A percentile compares a stretch with the other conserved stretches of the same genome.
Conservation (phyloP, 2,888 invertebrate species). For the Cataglyphis cursor region DNA sequence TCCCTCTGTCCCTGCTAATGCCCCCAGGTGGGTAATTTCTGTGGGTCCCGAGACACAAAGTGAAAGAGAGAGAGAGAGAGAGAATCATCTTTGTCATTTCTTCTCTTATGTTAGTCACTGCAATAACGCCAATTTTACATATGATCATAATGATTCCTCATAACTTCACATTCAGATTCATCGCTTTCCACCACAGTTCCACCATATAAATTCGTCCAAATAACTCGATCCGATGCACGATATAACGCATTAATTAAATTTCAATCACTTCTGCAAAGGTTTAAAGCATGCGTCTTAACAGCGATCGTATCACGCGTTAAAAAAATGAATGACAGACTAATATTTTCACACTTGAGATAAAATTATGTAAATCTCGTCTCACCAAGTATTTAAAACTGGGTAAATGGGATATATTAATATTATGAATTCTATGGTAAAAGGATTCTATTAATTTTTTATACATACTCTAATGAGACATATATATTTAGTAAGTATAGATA, state of each 20-base stretch:
- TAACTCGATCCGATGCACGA: conserved; percentile 69
- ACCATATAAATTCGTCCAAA: conserved; percentile 54
- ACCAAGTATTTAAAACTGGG: conserved; percentile 4
- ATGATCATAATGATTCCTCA: conserved; percentile 63
- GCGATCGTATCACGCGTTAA: conserved; percentile 5
- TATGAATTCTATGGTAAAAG: neutral
- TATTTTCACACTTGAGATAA: conserved; percentile 25
- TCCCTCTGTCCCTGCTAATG: conserved; percentile 85
- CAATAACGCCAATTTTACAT: conserved; percentile 66
- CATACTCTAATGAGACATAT: neutral
- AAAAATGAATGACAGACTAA: conserved; percentile 6
- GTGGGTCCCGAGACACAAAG: conserved; percentile 83
- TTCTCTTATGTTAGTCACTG: conserved; percentile 66
- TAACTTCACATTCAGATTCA: conserved; percentile 81
- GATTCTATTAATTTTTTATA: neutral
- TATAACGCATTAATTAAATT: conserved; percentile 66
- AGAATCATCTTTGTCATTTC: conserved; percentile 56
- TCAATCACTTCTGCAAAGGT: conserved; percentile 38
- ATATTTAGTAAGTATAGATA: conserved; percentile 17
- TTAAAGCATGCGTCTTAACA: conserved; percentile 31
- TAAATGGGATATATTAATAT: conserved; percentile 25
- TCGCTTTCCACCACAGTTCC: conserved; percentile 90
- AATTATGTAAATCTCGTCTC: conserved; percentile 15
- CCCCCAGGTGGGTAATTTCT: conserved; percentile 86
- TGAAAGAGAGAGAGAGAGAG: conserved; percentile 39